Base-by-base conservation (phyloP, 1,140 invertebrate species). In the Heliothis subflexa region DNA sequence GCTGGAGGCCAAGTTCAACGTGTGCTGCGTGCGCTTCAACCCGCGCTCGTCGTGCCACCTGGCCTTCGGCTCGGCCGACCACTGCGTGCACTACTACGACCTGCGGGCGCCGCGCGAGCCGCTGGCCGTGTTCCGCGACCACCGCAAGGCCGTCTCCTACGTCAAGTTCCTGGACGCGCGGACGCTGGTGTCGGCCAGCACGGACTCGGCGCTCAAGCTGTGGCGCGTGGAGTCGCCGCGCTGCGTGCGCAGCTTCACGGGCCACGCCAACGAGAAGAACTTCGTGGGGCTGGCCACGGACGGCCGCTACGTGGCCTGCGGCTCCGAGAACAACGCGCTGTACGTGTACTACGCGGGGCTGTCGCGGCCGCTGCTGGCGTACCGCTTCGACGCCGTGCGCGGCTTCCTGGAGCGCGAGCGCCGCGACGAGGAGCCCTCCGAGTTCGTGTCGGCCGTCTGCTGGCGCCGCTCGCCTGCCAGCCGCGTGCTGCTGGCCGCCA, bases 41-140 rank as follows among this genome's bases (percentile, higher is more conserved):
- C 99, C 99, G 5, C 95, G 96, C 61, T 98, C 97, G 80, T 97
- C 98, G 0, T 97, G 96, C 84, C 97, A 99, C 89, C 94, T 99
- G 33, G 98, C 98, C 1, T 99, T 99, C 95, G 98, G 98, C 16
- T 99, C 98, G 12, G 98, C 99, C 4, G 99, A 99, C 95, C 98
- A 99, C 92, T 99, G 98, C 95, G 98, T 99, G 54, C 98, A 99
- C 95, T 99, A 99, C 91, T 99, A 99, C 92, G 99, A 99, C 94
- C 95, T 99, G 55, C 95, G 99, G 45, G 97, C 98, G 82, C 97
- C 97, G 88, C 97, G 97, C 80, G 96, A 97, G 80, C 96, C 98
- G 2, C 93, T 99, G 10, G 96, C 96, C 45, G 96, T 99, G 25
- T 98, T 99, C 86, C 97, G 98, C 87, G 98, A 98, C 10, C 99